A percentile compares a stretch with the other conserved stretches of the same genome.
These are phyloP conservation scores for Pelodytes ibericus DNA, from an alignment of 2,797 vertebrate species.

Conservation along the genomic window DNA sequence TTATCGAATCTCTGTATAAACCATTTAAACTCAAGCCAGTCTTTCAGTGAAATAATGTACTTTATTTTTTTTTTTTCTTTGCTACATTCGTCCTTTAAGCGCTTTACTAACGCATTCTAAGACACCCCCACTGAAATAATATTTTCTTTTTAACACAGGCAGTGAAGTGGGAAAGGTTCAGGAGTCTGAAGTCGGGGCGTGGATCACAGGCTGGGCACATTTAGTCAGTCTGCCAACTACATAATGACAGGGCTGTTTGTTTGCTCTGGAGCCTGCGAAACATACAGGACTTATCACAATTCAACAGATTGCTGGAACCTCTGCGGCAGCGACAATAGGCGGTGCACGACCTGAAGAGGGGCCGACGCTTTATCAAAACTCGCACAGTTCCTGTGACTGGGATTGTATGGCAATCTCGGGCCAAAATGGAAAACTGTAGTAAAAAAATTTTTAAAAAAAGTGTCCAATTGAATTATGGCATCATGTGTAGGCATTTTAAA, in stretches of 20 bases:
- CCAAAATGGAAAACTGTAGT: no score
- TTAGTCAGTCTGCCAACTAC: constrained; percentile 13
- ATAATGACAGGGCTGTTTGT: constrained; percentile 17
- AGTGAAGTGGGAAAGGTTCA: not conserved
- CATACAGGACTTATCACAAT: constrained; percentile 29
- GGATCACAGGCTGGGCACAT: constrained; percentile 43
- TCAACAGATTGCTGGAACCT: constrained; percentile 9
- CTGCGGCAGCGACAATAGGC: constrained; percentile 14
- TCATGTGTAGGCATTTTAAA: no score
- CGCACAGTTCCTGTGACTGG: constrained; percentile 28
- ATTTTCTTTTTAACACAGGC: constrained; percentile 24
- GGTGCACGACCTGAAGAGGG: not conserved
- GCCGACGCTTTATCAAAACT: constrained; percentile 9
- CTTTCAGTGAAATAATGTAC: no score
- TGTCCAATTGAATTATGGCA: no score
- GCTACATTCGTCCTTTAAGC: no score
- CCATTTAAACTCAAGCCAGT: no score
- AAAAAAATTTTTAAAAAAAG: no score
- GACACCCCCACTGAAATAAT: constrained; percentile 33
- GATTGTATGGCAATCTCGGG: no score
- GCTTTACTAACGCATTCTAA: not conserved
- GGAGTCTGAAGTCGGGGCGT: not conserved
- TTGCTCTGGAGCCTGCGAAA: constrained; percentile 32
- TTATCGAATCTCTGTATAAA: no score
- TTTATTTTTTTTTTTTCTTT: no score